Base-by-base conservation (phyloP, 2,888 invertebrate genomes). In the Cyclophora albipunctata region DNA sequence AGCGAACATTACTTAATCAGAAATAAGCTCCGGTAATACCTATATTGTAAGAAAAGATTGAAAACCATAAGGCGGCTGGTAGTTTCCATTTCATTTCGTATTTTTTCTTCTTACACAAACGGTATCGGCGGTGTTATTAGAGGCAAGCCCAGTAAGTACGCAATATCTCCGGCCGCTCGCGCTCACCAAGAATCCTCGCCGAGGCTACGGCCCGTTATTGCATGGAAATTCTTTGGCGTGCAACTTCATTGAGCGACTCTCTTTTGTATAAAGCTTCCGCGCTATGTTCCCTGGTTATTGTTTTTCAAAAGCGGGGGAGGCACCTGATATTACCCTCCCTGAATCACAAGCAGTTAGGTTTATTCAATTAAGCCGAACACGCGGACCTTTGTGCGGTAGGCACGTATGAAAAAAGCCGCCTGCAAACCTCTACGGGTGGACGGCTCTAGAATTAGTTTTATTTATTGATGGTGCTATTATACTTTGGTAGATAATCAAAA, bases 201-300 rank as follows among this genome's bases (percentile, higher is more conserved):
- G 71, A 75, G 67, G 70, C 75, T 69, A 67, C 73, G 74, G 67
- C 67, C 75, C 78, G 81, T 87, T 86, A 87, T 87, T 86, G 87
- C 87, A 88, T 86, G 85, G 85, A 86, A 84, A 87, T 85, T 81
- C 84, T 80, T 82, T 73, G 78, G 75, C 78, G 82, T 86, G 84
- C 87, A 86, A 85, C 82, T 87, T 81, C 85, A 87, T 86, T 81
- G 82, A 78, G 77, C 73, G 75, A 76, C 79, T 78, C 73, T 67
- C 81, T 82, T 84, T 82, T 80, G 81, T 83, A 78, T 83, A 85
- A 82, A 83, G 83, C 79, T 78, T 73, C 81, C 73, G 71, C 70
- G 76, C 78, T 73, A 80, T 84, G 80, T 80, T 81, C 79, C 74
- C 67, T 65, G 78, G 79, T 84, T 88, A 88, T 88, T 87, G 87